A percentile compares a stretch with the other conserved stretches of the same genome.
phyloP scores from a whole-genome alignment of 2,888 invertebrate species.

The Drosophila meridiana region DNA sequence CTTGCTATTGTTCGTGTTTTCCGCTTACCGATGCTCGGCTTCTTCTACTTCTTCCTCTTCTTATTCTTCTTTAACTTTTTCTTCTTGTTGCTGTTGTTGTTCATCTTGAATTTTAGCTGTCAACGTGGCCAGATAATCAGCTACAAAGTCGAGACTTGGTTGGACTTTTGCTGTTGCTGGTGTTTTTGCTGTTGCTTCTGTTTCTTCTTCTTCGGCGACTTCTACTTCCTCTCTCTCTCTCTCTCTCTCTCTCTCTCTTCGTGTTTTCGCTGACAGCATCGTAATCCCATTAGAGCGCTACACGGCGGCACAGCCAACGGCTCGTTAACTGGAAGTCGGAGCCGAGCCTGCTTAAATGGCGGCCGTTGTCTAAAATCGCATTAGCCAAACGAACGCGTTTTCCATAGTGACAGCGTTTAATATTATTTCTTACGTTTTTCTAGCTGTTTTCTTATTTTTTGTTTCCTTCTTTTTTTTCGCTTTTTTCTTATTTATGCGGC shows the following conservation, averaged over 20 bases:
- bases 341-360: conserved; percentile 31
- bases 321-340: conserved; percentile 40
- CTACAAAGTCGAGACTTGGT: conserved; percentile 46
- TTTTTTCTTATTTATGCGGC: conserved; percentile 10
- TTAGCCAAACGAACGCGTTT: conserved; percentile 48
- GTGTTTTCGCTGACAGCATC: conserved; percentile 31
- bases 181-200: background rate
- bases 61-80: too few species aligned
- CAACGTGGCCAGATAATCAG: conserved; percentile 71
- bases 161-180: conserved; percentile 23
- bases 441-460: background rate
- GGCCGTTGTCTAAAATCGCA: conserved; percentile 51
- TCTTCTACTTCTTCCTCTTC: background rate
- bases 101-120: conserved; percentile 49
- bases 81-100: background rate
- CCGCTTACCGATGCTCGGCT: background rate
- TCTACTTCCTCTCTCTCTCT: background rate
- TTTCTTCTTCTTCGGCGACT: background rate
- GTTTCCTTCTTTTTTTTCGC: background rate
- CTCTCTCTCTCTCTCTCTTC: background rate
- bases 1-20: conserved; percentile 20
- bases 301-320: conserved; percentile 20
- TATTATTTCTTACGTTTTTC: conserved; percentile 13
- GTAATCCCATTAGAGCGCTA: conserved; percentile 56
- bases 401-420: conserved; percentile 44